Conservation (phyloP, 2,797 vertebrate species). For the Schizopygopsis malacanthus region DNA sequence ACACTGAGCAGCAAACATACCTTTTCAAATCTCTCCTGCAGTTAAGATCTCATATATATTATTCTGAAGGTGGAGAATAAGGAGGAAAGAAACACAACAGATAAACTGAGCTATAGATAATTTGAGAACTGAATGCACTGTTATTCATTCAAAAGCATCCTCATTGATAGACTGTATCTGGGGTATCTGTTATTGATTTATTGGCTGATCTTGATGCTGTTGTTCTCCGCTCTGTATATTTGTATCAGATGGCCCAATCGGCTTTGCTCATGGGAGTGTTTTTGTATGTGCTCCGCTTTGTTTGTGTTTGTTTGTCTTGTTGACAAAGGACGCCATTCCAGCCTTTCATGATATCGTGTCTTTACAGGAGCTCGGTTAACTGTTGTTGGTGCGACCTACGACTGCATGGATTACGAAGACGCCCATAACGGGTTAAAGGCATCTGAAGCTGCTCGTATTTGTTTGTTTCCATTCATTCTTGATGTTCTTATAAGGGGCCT, state of each 20-base stretch:
- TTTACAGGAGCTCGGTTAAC: conserved; percentile 69
- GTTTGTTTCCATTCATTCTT: conserved; percentile 31
- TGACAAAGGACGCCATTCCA: background rate
- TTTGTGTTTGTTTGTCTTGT: background rate
- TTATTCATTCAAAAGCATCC: conserved; percentile 4
- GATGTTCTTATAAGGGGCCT: background rate
- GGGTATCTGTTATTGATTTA: conserved; percentile 37
- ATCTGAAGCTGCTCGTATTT: conserved; percentile 43
- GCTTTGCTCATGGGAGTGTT: background rate
- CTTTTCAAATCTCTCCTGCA: background rate
- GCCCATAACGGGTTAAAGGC: conserved; percentile 69
- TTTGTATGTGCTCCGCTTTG: background rate
- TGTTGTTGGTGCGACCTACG: conserved; percentile 50
- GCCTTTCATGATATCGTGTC: conserved; percentile 50
- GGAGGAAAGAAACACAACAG: background rate
- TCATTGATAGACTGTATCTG: conserved; percentile 27
- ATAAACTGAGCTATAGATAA: conserved; percentile 21
- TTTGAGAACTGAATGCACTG: conserved; percentile 18
- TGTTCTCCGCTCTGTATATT: background rate
- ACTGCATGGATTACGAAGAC: conserved; percentile 69
- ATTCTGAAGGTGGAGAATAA: background rate
- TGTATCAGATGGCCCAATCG: background rate
- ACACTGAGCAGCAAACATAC: conserved; percentile 9
- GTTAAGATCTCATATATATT: conserved; percentile 5
- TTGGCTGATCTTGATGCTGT: conserved; percentile 27